phyloP scores from a whole-genome alignment of 1,140 invertebrate genomes.

The Lepidotrigona ventralis region DNA sequence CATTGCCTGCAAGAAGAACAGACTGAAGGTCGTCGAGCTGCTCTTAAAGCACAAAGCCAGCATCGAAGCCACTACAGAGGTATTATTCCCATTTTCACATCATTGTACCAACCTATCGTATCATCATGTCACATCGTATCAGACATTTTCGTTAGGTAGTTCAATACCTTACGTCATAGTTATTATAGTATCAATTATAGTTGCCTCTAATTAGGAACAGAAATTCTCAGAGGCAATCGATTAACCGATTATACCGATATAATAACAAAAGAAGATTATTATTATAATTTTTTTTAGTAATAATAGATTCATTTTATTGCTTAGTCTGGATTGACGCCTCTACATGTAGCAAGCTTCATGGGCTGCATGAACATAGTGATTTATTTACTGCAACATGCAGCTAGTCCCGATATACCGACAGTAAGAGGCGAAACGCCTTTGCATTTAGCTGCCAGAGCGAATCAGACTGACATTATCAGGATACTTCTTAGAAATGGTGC shows the following conservation, averaged over 20 bases:
- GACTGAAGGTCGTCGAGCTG: constrained; percentile 97
- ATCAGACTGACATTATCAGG: constrained; percentile 97
- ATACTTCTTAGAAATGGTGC: constrained; percentile 97
- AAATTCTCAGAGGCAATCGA: constrained; percentile 9
- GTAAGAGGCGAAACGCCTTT: constrained; percentile 98
- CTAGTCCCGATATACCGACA: constrained; percentile 95
- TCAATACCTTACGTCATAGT: constrained; percentile 15
- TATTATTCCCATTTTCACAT: constrained; percentile 64
- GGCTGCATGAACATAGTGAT: constrained; percentile 99
- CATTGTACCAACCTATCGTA: not conserved
- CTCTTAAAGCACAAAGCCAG: constrained; percentile 97
- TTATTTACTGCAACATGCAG: constrained; percentile 96
- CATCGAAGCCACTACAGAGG: constrained; percentile 93
- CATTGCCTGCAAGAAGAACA: constrained; percentile 99
- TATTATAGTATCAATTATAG: not conserved
- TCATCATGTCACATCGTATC: too few species aligned
- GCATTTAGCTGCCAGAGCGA: constrained; percentile 97
- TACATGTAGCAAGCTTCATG: constrained; percentile 99
- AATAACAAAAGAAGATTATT: constrained; percentile 16
- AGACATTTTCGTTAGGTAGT: not conserved
- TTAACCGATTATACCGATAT: not conserved
- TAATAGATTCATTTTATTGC: constrained; percentile 59
- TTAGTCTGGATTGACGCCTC: constrained; percentile 94
- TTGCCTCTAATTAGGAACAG: not conserved
- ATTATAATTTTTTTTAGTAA: constrained; percentile 43